Base-by-base conservation (phyloP, 2,113 vertebrate genomes). In the Phoenicopterus ruber region DNA sequence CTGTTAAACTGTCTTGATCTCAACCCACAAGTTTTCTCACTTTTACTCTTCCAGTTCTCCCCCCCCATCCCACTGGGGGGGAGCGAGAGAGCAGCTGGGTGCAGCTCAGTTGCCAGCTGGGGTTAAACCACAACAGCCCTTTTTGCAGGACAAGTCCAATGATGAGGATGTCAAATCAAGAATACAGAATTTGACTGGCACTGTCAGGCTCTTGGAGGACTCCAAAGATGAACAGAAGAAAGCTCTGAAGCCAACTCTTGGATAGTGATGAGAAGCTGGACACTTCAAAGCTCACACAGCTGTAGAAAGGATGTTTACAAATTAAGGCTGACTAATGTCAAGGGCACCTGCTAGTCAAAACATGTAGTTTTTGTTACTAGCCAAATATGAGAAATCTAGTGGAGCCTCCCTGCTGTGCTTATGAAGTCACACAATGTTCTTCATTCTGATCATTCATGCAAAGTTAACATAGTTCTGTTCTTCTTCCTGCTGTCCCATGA, bases 271-370 rank as follows among this genome's bases (percentile, higher is more conserved):
- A 94, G 94, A 96, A 97, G 67, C 31, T 92, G 80, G 61, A 62
- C 59, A 93, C 91, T 97, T 97, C 91, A 96, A 95, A 97, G 77
- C 70, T 89, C 85, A 93, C 89, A 62, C 55, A 97, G 89, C 52
- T 97, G 82, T 79, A 82, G 59, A 85, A 96, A 86, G 59, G 71
- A 97, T 88, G 83, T 96, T 96, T 95, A 89, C 85, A 97, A 94
- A 94, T 90, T 78, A 87, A 93, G 76, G 52, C 13, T 82, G 66
- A 34, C 76, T 87, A 77, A 81, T 77, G 80, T 94, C 90, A 95
- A 81, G 96, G 87, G 97, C 96, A 97, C 96, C 94, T 96, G 72
- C 92, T 91, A 96, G 87, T 72, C 59, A 90, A 91, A 86, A 93
- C 79, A 65, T 13, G 21, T 65, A 63, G 84, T 79, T 96, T 95